Conservation (phyloP, 2,113 vertebrate species). For the Chaetodon trifascialis region DNA sequence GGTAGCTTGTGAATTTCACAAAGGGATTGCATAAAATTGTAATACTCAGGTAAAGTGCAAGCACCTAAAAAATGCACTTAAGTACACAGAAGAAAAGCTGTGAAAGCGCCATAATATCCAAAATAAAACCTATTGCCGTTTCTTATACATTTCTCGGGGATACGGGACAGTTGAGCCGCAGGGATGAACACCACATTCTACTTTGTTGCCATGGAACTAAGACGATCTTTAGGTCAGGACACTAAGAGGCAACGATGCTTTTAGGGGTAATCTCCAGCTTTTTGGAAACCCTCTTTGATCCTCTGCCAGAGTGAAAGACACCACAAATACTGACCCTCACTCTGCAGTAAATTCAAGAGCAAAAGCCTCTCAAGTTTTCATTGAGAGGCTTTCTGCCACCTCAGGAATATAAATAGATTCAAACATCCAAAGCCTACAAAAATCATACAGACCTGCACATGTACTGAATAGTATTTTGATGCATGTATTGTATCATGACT, state of each 20-base stretch:
- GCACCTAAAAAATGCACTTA: too few species aligned
- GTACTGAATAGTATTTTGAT: neutral
- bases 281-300: slow-evolving; percentile 24
- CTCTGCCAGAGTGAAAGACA: neutral
- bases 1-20: too few species aligned
- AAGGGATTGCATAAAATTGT: too few species aligned
- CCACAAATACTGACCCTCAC: neutral
- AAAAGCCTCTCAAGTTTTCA: neutral
- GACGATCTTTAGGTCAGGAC: neutral
- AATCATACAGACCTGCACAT: neutral
- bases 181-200: neutral
- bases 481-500: neutral
- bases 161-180: neutral
- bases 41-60: too few species aligned
- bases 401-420: neutral
- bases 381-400: neutral
- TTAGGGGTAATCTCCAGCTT: slow-evolving; percentile 25
- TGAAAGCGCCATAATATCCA: neutral
- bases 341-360: slow-evolving; percentile 5
- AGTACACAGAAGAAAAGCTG: too few species aligned
- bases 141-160: neutral
- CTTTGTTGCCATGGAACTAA: slow-evolving; percentile 9
- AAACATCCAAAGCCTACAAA: neutral
- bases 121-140: neutral
- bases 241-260: slow-evolving; percentile 34